These are phyloP conservation scores for Limnephilus rhombicus DNA, from an alignment of 2,888 invertebrate genomes.

Conservation along the genomic window DNA sequence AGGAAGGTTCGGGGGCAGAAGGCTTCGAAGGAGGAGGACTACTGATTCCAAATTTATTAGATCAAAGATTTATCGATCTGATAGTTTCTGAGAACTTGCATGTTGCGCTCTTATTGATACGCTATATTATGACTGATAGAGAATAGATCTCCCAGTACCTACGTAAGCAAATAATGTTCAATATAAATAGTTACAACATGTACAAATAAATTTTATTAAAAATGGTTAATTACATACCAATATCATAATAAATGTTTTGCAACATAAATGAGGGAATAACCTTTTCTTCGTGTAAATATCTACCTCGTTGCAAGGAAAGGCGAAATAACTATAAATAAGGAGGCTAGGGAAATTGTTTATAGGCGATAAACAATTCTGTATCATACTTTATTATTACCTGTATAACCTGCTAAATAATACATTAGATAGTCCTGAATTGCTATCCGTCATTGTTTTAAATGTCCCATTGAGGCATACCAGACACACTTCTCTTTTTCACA, in stretches of 20 bases:
- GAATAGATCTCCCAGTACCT: not conserved
- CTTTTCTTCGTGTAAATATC: not conserved
- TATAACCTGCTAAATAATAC: too few species aligned
- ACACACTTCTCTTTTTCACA: too few species aligned
- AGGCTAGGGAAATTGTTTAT: too few species aligned
- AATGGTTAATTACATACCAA: not conserved
- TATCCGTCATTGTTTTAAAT: too few species aligned
- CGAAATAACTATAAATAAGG: too few species aligned
- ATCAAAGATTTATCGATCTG: not conserved
- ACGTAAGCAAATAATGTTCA: not conserved
- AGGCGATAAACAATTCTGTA: too few species aligned
- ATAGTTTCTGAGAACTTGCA: not conserved
- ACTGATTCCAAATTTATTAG: slow-evolving; percentile 10
- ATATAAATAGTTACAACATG: not conserved
- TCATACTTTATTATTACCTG: too few species aligned
- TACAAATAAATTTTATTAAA: not conserved
- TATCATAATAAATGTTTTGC: too few species aligned
- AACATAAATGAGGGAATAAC: not conserved
- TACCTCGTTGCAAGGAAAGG: not conserved
- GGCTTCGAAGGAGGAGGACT: not conserved
- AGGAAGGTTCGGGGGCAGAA: not conserved
- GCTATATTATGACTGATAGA: not conserved
- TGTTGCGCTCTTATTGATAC: not conserved
- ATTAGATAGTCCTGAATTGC: too few species aligned
- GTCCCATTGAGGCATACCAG: too few species aligned